phyloP scores from a whole-genome alignment of 2,888 invertebrate genomes.

The Trichacis sp. region DNA sequence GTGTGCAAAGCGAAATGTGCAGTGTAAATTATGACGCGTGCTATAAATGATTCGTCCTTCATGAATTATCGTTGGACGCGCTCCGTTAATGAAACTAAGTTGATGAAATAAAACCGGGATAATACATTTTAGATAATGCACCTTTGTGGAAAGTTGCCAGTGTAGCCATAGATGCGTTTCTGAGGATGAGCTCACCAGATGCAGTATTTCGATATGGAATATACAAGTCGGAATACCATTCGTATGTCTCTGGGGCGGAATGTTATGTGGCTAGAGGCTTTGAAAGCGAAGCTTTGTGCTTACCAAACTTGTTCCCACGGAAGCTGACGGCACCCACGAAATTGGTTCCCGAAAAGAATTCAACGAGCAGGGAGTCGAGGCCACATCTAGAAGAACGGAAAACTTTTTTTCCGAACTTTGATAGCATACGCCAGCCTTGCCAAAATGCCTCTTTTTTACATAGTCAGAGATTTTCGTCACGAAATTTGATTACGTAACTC shows the following conservation, averaged over 20 bases:
- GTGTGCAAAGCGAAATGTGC: too few species aligned
- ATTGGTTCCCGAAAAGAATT: constrained; percentile 30
- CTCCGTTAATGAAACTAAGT: too few species aligned
- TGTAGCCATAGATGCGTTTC: neutral
- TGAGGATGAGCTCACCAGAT: neutral
- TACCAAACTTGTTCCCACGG: constrained; percentile 35
- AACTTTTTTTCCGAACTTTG: constrained; percentile 16
- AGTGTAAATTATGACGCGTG: too few species aligned
- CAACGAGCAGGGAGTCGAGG: constrained; percentile 3
- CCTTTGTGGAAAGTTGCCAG: neutral
- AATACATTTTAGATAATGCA: neutral
- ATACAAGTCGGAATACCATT: constrained; percentile 29
- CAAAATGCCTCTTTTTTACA: too few species aligned
- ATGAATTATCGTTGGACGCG: too few species aligned
- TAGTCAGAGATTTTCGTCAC: too few species aligned
- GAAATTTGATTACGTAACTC: too few species aligned
- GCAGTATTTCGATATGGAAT: constrained; percentile 22
- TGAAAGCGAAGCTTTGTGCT: constrained; percentile 33
- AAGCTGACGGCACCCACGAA: constrained; percentile 23
- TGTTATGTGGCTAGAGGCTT: constrained; percentile 24
- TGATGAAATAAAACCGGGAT: too few species aligned
- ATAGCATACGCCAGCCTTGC: neutral
- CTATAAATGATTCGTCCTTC: too few species aligned
- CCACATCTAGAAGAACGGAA: neutral
- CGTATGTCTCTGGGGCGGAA: constrained; percentile 30